phyloP scores from a whole-genome alignment of 2,113 vertebrate genomes.

The Poecilia latipinna region DNA sequence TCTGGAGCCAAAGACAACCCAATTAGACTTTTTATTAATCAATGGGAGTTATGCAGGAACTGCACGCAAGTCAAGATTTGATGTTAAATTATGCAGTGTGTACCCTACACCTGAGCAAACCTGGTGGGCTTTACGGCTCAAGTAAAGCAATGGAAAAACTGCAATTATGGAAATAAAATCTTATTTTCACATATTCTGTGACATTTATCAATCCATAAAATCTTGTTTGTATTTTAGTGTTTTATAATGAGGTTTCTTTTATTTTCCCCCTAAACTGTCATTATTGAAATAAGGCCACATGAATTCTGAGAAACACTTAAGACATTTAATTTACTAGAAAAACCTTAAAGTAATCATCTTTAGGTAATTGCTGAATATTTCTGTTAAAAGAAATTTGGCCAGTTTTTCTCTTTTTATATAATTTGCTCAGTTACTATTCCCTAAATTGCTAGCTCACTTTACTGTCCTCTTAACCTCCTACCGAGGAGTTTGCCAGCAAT shows the following conservation, averaged over 20 bases:
- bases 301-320: not conserved
- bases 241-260: not conserved
- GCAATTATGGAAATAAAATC: no score
- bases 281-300: no score
- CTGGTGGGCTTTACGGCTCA: not conserved
- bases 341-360: not conserved
- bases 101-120: not conserved
- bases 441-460: not conserved
- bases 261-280: no score
- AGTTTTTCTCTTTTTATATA: not conserved
- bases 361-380: not conserved
- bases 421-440: not conserved
- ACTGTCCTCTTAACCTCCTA: not conserved
- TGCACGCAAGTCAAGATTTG: not conserved
- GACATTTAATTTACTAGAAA: not conserved
- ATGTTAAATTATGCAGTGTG: not conserved
- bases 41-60: not conserved
- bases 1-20: conserved; percentile 26
- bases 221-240: not conserved
- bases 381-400: not conserved
- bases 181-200: not conserved
- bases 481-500: not conserved
- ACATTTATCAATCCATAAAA: not conserved
- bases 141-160: not conserved
- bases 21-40: conserved; percentile 6